Evolutionary conservation across 2,113 vertebrate species (phyloP), one percentile per base, ranked within the genome.

Genomic region (Pagrus major): DNA sequence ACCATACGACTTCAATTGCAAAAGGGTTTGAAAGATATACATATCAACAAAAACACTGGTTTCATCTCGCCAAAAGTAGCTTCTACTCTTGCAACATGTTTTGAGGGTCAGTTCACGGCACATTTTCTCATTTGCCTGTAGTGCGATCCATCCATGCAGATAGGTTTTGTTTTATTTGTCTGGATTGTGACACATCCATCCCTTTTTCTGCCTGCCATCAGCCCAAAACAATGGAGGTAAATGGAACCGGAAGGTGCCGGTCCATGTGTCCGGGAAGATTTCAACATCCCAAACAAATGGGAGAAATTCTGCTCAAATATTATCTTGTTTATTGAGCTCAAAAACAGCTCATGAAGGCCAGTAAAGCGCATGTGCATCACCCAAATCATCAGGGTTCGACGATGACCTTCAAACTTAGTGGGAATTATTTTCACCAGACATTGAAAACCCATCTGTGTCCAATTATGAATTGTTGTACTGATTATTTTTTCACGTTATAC

Each of bases 1-100:
- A 69, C 9, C 39, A 27, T 15, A 29, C 9, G 37, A 74, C 51
- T 85, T 55, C 70, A 61, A 69, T 61, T 74, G 76, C 31, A 49
- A 61, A n/a, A n/a, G n/a, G 59, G 41, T 82, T 51, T 14, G 6
- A 49, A 46, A 51, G 60, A 44, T 56, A 58, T 39, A 65, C 20
- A 31, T 46, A 55, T 44, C 0, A 35, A 23, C 67, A 31, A 76
- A 76, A 68, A 54, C 60, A 52, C 60, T 46, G 54, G n/a, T 63
- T 71, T 64, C 27, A 55, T 61, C 63, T 58, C 35, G 1, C 75
- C n/a, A n/a, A 56, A 67, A 71, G 66, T 25, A 27, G 54, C 47
- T 15, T 67, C 59, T 46, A 5, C 29, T 3, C 39, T 52, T 12
- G 14, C 44, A 25, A 44, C 25, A 15, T 5, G 0, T 63, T 80